phyloP scores from a whole-genome alignment of 2,888 invertebrate species.

The Lasioglossum oenotherae region DNA sequence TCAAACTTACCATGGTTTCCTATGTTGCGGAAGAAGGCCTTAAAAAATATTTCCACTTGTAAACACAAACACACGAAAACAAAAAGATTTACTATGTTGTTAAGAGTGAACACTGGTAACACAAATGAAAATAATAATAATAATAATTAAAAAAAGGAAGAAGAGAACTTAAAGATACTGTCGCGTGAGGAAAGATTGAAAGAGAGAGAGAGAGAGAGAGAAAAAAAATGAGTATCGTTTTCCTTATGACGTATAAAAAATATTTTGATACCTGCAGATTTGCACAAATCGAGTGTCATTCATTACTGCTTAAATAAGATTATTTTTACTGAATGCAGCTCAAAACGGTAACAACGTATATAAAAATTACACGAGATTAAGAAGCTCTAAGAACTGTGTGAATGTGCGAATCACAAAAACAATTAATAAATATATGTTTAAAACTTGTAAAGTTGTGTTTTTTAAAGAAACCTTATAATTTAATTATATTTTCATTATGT shows the following conservation, averaged over 20 bases:
- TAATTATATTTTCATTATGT: too few relatives aligned
- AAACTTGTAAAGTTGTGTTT: slow-evolving; percentile 69
- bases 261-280: slow-evolving; percentile 83
- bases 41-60: slow-evolving; percentile 77
- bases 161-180: slow-evolving; percentile 57
- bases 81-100: slow-evolving; percentile 72
- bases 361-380: slow-evolving; percentile 64
- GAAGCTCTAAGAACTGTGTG: slow-evolving; percentile 73
- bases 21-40: slow-evolving; percentile 79
- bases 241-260: slow-evolving; percentile 77
- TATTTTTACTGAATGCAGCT: slow-evolving; percentile 81
- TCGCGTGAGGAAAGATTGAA: slow-evolving; percentile 37
- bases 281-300: slow-evolving; percentile 79
- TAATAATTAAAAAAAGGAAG: slow-evolving; percentile 48
- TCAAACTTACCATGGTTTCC: slow-evolving; percentile 78
- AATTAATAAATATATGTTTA: slow-evolving; percentile 80
- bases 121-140: slow-evolving; percentile 56
- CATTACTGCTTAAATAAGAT: slow-evolving; percentile 79
- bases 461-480: not conserved
- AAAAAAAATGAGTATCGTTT: slow-evolving; percentile 65
- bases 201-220: not conserved
- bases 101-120: slow-evolving; percentile 67
- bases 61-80: slow-evolving; percentile 58
- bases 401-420: slow-evolving; percentile 79
- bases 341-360: slow-evolving; percentile 72